These are phyloP conservation scores for Epizoanthus scotinus DNA, from an alignment of 92 coral and sea anemone species.

Conservation along the genomic window DNA sequence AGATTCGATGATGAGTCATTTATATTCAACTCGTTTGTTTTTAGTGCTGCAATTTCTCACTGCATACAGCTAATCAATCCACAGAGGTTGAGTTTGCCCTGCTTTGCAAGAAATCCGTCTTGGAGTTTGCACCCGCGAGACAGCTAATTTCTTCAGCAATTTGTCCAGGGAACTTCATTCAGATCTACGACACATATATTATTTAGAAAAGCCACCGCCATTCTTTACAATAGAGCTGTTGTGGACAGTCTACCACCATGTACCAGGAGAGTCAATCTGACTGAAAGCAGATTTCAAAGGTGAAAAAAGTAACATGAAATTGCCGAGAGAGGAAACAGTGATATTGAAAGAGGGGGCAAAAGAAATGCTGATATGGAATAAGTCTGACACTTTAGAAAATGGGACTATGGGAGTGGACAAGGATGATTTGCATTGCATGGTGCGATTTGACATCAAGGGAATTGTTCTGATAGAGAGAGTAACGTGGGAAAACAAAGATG, in stretches of 20 bases:
- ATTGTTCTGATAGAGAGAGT: conserved; percentile 2
- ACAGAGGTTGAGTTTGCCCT: conserved; percentile 1
- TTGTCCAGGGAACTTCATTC: conserved; percentile 38
- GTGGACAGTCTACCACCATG: conserved; percentile 32
- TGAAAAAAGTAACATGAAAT: conserved; percentile 35
- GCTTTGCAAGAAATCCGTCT: conserved; percentile 25
- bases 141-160: neutral
- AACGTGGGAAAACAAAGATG: conserved; percentile 9
- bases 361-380: conserved; percentile 49
- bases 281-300: conserved; percentile 33
- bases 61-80: conserved; percentile 21
- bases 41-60: conserved; percentile 21
- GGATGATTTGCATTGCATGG: neutral
- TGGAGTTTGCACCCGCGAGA: conserved; percentile 13
- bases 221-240: conserved; percentile 34
- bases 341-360: conserved; percentile 43
- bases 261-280: conserved; percentile 32
- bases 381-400: conserved; percentile 39
- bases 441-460: conserved; percentile 2
- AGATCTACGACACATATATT: conserved; percentile 24
- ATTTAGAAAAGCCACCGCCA: conserved; percentile 41
- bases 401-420: conserved; percentile 30
- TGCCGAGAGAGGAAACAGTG: conserved; percentile 45
- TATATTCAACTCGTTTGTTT: conserved; percentile 21
- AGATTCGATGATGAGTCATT: conserved; percentile 18